These are phyloP conservation scores for Ectemnius lituratus DNA, from an alignment of 2,888 invertebrate species.

Conservation along the genomic window DNA sequence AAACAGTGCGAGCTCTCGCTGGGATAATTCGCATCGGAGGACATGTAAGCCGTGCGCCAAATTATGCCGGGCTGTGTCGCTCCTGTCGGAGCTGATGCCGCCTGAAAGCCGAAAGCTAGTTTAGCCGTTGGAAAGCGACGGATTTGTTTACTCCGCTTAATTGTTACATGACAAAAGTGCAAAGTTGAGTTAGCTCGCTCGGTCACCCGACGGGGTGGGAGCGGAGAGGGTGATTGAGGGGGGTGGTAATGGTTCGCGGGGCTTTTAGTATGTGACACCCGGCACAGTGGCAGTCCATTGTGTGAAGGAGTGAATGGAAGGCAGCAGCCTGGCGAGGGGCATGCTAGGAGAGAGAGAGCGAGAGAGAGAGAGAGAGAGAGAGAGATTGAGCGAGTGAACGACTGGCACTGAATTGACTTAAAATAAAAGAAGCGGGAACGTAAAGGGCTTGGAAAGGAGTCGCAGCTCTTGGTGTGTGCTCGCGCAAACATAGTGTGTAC, in stretches of 20 bases:
- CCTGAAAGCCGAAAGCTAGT: neutral
- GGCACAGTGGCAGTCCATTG: neutral
- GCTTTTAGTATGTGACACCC: neutral
- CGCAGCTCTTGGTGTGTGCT: no score
- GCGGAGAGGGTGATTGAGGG: neutral
- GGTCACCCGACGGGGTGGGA: neutral
- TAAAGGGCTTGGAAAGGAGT: neutral
- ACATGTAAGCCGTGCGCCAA: constrained; percentile 37
- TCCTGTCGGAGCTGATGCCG: neutral
- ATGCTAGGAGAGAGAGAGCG: neutral
- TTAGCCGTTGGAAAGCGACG: neutral
- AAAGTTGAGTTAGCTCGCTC: neutral
- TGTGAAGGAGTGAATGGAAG: neutral
- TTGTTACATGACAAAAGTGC: constrained; percentile 5
- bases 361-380: neutral
- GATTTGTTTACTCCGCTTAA: neutral
- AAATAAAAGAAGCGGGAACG: neutral
- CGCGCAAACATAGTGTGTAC: neutral
- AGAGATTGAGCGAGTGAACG: neutral
- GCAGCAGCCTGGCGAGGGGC: neutral
- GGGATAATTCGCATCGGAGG: constrained; percentile 32
- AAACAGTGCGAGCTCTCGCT: constrained; percentile 25
- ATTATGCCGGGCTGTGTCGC: constrained; percentile 12
- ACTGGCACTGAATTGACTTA: no score
- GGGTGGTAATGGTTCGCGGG: neutral